Evolutionary conservation across 2,797 vertebrate species (phyloP).

Genomic region (Falco biarmicus): DNA sequence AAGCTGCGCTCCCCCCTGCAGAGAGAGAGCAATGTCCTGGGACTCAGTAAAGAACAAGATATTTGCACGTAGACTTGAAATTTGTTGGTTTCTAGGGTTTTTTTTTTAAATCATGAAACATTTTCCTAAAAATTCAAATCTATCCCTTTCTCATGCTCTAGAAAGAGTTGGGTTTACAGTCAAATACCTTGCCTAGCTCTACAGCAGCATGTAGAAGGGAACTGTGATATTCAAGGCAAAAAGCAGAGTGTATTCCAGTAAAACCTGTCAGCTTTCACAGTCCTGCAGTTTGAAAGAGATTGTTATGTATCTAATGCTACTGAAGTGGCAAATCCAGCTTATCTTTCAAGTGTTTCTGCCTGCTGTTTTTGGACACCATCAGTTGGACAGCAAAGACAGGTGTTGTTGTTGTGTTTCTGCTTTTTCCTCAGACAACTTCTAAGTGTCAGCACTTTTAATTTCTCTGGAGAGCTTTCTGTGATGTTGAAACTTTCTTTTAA

Average conservation of each 20-base stretch:
- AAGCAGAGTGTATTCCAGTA: neutral
- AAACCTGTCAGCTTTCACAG: neutral
- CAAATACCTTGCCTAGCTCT: neutral
- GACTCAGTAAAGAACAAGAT: neutral
- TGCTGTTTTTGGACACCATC: neutral
- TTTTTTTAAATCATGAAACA: neutral
- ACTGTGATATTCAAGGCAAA: neutral
- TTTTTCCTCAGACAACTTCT: neutral
- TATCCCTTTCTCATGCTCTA: neutral
- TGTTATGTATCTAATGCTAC: neutral
- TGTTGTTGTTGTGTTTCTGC: neutral
- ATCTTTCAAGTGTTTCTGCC: neutral
- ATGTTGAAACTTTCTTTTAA: neutral
- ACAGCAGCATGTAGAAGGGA: neutral
- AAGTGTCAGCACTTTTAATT: neutral
- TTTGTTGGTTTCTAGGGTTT: neutral
- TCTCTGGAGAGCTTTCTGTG: slow-evolving; percentile 10
- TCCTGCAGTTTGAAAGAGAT: neutral
- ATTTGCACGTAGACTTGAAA: neutral
- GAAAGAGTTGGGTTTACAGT: neutral
- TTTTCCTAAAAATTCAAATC: neutral
- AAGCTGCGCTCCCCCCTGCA: neutral
- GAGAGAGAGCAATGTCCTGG: neutral
- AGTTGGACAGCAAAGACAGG: neutral
- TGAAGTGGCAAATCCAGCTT: neutral